These are phyloP conservation scores for Hermetia illucens DNA, from an alignment of 1,140 invertebrate genomes.

Conservation along the genomic window DNA sequence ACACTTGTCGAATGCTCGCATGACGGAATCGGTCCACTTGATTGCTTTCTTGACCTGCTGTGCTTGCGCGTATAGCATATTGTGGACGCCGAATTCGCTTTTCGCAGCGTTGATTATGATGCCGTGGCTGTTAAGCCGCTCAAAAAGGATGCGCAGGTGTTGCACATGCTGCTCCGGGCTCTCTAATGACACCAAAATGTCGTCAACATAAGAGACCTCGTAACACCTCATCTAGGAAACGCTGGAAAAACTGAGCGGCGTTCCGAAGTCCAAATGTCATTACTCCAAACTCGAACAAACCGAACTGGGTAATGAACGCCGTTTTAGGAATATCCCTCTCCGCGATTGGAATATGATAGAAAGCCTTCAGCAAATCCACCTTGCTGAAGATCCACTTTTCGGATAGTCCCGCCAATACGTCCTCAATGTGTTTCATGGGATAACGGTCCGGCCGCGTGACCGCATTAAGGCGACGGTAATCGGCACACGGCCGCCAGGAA, in stretches of 20 bases:
- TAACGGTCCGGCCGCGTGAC: constrained; percentile 23
- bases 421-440: constrained; percentile 16
- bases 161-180: constrained; percentile 14
- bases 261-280: too few relatives aligned
- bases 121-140: constrained; percentile 14
- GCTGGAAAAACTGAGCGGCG: too few relatives aligned
- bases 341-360: constrained; percentile 28
- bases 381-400: constrained; percentile 28
- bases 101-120: constrained; percentile 19
- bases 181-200: constrained; percentile 31
- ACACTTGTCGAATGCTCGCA: too few relatives aligned
- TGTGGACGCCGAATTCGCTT: constrained; percentile 14
- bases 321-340: constrained; percentile 23
- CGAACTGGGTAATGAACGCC: constrained; percentile 20
- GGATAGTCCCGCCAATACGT: constrained; percentile 18
- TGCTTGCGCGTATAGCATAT: too few relatives aligned
- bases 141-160: constrained; percentile 14
- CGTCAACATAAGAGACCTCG: constrained; percentile 40
- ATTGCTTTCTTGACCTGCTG: too few relatives aligned
- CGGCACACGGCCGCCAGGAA: constrained; percentile 23
- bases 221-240: too few relatives aligned
- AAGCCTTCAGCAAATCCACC: constrained; percentile 34
- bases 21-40: too few relatives aligned
- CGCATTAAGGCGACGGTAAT: constrained; percentile 31
- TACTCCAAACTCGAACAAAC: constrained; percentile 21